A percentile compares a stretch with the other conserved stretches of the same genome.
Evolutionary conservation across 37 sponge, comb jelly and placozoan species (phyloP).

Genomic region (Beroe ovata): DNA sequence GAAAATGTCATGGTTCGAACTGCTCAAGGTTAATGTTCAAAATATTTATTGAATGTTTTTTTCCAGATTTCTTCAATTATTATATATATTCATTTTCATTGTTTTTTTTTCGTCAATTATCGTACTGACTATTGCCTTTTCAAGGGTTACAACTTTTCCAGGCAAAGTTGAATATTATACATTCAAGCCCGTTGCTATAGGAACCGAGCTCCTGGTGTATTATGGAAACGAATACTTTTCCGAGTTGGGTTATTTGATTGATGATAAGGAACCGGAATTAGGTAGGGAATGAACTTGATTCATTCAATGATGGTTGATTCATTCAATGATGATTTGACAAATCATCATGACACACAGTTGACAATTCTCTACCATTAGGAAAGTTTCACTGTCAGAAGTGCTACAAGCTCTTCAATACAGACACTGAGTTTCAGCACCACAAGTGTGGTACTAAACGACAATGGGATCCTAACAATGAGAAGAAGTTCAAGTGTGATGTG

Average conservation of each 20-base stretch:
- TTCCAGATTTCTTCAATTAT: too few species aligned
- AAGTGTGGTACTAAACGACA: neutral
- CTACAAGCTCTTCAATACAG: neutral
- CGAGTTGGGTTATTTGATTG: conserved; percentile 28
- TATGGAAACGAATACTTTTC: conserved; percentile 37
- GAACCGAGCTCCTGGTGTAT: conserved; percentile 18
- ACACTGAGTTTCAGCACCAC: neutral
- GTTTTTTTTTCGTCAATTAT: too few species aligned
- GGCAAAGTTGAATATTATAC: conserved; percentile 30
- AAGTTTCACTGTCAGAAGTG: neutral
- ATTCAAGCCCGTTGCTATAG: conserved; percentile 36
- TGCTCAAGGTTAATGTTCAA: neutral
- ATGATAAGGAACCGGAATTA: too few species aligned
- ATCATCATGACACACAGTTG: too few species aligned
- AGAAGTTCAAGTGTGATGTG: neutral
- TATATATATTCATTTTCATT: too few species aligned
- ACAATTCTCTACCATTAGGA: too few species aligned
- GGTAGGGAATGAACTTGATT: too few species aligned
- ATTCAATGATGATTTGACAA: too few species aligned
- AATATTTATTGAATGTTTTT: too few species aligned
- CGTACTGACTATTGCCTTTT: too few species aligned
- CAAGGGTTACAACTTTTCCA: too few species aligned
- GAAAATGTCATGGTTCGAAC: conserved; percentile 13
- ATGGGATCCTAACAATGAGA: neutral
- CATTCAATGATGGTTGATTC: too few species aligned